Evolutionary conservation across 2,888 invertebrate species (phyloP).

Genomic region (Phyllotreta striolata): DNA sequence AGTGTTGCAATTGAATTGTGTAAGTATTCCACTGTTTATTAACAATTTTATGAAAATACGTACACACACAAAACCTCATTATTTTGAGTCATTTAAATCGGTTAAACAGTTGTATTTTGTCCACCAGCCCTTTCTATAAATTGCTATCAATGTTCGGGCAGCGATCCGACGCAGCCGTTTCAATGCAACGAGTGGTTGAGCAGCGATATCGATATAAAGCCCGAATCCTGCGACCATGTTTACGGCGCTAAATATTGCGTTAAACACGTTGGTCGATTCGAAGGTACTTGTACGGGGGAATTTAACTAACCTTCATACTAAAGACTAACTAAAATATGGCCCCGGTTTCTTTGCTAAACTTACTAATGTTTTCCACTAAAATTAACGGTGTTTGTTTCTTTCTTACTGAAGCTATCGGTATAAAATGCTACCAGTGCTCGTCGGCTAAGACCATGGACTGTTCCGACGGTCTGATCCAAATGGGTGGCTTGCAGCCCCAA

Average conservation of each 20-base stretch:
- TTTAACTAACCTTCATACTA: slow-evolving; percentile 1
- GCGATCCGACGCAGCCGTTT: slow-evolving; percentile 77
- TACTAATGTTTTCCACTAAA: slow-evolving; percentile 16
- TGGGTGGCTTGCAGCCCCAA: slow-evolving; percentile 64
- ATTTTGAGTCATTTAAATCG: background rate
- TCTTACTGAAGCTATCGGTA: slow-evolving; percentile 46
- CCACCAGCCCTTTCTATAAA: slow-evolving; percentile 60
- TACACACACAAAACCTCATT: background rate
- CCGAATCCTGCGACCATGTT: slow-evolving; percentile 78
- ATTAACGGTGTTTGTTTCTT: slow-evolving; percentile 19
- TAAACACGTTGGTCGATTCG: slow-evolving; percentile 90
- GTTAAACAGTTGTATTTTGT: slow-evolving; percentile 6
- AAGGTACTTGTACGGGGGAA: slow-evolving; percentile 68
- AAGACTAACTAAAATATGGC: too few species aligned
- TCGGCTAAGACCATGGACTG: slow-evolving; percentile 73
- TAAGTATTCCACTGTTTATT: slow-evolving; percentile 7
- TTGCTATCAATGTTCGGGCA: slow-evolving; percentile 92
- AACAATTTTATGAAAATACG: too few species aligned
- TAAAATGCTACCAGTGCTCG: slow-evolving; percentile 83
- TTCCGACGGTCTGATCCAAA: slow-evolving; percentile 71
- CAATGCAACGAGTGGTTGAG: slow-evolving; percentile 84
- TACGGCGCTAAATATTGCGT: slow-evolving; percentile 90
- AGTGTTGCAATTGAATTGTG: slow-evolving; percentile 15
- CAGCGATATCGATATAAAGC: slow-evolving; percentile 68
- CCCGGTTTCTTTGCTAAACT: slow-evolving; percentile 10